phyloP scores from a whole-genome alignment of 2,888 invertebrate species.

The Smittia aterrima region DNA sequence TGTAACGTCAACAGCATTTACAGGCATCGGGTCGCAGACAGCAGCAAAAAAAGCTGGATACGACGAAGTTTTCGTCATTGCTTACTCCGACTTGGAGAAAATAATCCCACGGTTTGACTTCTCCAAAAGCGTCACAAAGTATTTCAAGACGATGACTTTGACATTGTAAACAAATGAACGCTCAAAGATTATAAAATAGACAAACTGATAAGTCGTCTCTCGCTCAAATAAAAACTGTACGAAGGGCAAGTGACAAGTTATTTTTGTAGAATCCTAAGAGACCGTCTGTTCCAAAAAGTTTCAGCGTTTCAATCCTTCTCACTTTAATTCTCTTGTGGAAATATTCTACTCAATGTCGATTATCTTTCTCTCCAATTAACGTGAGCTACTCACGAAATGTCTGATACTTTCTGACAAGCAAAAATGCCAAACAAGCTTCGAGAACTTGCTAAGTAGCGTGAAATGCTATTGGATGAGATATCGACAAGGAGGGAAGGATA shows the following conservation, averaged over 20 bases:
- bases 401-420: too few species aligned
- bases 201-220: too few species aligned
- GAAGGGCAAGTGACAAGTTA: too few species aligned
- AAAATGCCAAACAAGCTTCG: background rate
- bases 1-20: slow-evolving; percentile 38
- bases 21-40: slow-evolving; percentile 30
- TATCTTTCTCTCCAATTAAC: too few species aligned
- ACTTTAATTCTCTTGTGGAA: too few species aligned
- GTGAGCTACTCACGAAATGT: too few species aligned
- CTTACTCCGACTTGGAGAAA: slow-evolving; percentile 2
- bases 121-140: background rate
- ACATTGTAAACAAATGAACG: background rate
- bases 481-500: background rate
- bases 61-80: slow-evolving; percentile 17
- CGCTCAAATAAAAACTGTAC: too few species aligned
- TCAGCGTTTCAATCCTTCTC: too few species aligned
- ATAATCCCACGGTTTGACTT: slow-evolving; percentile 15
- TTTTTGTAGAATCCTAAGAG: too few species aligned
- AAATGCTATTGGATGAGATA: background rate
- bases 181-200: too few species aligned
- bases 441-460: background rate
- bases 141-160: background rate
- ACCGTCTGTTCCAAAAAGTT: too few species aligned
- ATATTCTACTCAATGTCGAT: too few species aligned
- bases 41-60: slow-evolving; percentile 40